Evolutionary conservation across 2,113 vertebrate genomes (phyloP).

Genomic region (Nerophis ophidion): DNA sequence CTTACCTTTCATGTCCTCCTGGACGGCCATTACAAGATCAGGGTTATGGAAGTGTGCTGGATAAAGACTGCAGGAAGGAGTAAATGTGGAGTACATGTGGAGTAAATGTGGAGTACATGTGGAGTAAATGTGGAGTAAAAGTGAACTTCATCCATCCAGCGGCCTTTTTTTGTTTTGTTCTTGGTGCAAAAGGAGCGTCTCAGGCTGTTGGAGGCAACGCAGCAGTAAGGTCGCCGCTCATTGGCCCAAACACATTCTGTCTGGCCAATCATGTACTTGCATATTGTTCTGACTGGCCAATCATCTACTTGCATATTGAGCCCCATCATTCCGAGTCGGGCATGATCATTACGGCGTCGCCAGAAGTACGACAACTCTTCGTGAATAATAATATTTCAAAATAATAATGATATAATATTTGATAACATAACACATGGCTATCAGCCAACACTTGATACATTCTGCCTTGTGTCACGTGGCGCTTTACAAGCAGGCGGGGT

Average conservation of each 20-base stretch:
- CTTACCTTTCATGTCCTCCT: slow-evolving; percentile 40
- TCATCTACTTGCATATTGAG: slow-evolving; percentile 14
- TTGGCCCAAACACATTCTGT: slow-evolving; percentile 34
- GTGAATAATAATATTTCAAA: too few relatives aligned
- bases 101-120: too few relatives aligned
- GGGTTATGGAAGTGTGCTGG: neutral
- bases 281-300: too few relatives aligned
- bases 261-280: too few relatives aligned
- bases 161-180: slow-evolving; percentile 56
- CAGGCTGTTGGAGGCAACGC: slow-evolving; percentile 12
- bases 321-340: too few relatives aligned
- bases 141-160: slow-evolving; percentile 34
- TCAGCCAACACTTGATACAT: too few relatives aligned
- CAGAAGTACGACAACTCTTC: neutral
- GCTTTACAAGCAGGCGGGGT: too few relatives aligned
- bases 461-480: too few relatives aligned
- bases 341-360: neutral
- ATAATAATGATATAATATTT: too few relatives aligned
- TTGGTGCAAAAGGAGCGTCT: slow-evolving; percentile 21
- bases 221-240: slow-evolving; percentile 31
- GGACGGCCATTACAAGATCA: neutral
- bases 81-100: neutral
- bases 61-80: neutral
- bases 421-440: too few relatives aligned
- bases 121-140: too few relatives aligned